Conservation (phyloP, 2,888 invertebrate species). For the Hypercompe scribonia region DNA sequence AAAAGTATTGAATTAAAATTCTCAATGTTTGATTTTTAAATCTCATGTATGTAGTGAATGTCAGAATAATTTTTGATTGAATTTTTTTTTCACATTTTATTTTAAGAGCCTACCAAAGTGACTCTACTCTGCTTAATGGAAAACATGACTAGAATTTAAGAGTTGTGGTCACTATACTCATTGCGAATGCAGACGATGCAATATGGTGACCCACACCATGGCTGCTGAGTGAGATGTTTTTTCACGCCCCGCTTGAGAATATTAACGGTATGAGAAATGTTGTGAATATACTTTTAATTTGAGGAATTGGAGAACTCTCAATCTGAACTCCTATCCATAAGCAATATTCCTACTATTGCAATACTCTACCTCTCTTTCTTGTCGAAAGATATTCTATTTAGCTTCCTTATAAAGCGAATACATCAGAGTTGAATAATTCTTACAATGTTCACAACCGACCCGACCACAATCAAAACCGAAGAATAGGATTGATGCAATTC, state of each 20-base stretch:
- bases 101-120: too few species aligned
- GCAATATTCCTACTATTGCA: neutral
- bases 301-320: neutral
- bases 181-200: too few species aligned
- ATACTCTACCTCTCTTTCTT: neutral
- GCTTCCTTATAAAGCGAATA: too few species aligned
- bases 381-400: too few species aligned
- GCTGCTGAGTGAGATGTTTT: too few species aligned
- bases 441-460: neutral
- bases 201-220: too few species aligned
- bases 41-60: neutral
- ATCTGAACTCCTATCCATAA: neutral
- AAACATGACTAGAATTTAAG: too few species aligned
- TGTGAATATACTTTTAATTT: neutral
- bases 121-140: too few species aligned
- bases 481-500: neutral
- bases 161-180: too few species aligned
- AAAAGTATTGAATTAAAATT: slow-evolving; percentile 51
- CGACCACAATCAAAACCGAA: neutral
- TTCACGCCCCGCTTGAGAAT: too few species aligned
- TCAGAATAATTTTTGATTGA: neutral
- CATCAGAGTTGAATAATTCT: too few species aligned
- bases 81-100: neutral
- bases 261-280: too few species aligned
- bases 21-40: slow-evolving; percentile 9